A percentile compares a stretch with the other conserved stretches of the same genome.
These are phyloP conservation scores for Epicampocera succincta DNA, from an alignment of 2,888 invertebrate genomes.

Conservation along the genomic window DNA sequence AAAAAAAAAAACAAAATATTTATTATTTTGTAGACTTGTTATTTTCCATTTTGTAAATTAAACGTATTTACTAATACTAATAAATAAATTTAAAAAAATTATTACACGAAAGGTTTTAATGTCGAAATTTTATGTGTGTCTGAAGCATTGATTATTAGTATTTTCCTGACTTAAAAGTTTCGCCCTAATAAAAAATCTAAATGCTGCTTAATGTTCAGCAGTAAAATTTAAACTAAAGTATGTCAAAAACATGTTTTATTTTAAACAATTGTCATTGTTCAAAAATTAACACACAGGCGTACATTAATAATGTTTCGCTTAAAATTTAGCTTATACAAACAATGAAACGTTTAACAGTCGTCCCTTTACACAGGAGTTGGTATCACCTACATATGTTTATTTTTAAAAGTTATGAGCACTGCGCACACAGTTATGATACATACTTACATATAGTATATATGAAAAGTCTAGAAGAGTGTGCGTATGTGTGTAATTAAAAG, in stretches of 20 bases:
- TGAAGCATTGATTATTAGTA: too few relatives aligned
- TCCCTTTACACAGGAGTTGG: slow-evolving; percentile 30
- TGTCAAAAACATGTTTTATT: slow-evolving; percentile 39
- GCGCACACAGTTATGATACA: too few relatives aligned
- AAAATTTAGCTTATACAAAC: slow-evolving; percentile 20
- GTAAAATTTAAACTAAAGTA: slow-evolving; percentile 13
- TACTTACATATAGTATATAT: not conserved
- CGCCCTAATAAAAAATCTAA: not conserved
- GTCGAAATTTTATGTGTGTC: too few relatives aligned
- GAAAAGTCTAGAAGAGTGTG: not conserved
- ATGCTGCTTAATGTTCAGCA: too few relatives aligned
- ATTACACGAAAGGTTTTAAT: too few relatives aligned
- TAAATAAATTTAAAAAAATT: too few relatives aligned
- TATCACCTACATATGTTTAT: slow-evolving; percentile 1
- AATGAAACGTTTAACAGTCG: slow-evolving; percentile 34
- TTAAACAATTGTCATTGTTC: slow-evolving; percentile 42
- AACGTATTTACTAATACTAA: too few relatives aligned
- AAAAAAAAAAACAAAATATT: too few relatives aligned
- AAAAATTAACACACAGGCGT: slow-evolving; percentile 24
- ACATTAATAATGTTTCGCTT: not conserved
- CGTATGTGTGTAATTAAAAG: not conserved
- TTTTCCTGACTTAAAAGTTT: too few relatives aligned
- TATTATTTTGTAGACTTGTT: too few relatives aligned
- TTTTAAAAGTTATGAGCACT: slow-evolving; percentile 10
- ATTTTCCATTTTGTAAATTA: too few relatives aligned